Evolutionary conservation across 2,113 vertebrate species (phyloP).

Genomic region (Micronisus gabar): DNA sequence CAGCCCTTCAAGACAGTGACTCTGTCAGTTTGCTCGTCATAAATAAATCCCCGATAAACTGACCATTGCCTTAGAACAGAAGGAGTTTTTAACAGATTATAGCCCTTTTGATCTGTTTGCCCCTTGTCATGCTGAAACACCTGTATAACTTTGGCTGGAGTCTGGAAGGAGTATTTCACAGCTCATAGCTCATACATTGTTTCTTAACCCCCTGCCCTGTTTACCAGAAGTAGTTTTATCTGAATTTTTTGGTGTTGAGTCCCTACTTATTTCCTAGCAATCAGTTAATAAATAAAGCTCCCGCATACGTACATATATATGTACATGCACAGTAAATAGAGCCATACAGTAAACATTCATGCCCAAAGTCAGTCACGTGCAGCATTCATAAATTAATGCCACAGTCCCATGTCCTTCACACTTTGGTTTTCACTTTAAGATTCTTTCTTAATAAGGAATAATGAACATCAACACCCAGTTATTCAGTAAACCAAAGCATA

Average conservation of each 20-base stretch:
- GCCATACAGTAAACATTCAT: background rate
- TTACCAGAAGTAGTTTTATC: background rate
- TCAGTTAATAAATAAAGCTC: background rate
- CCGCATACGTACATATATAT: accelerated
- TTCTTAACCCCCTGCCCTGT: background rate
- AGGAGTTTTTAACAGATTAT: background rate
- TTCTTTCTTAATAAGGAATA: conserved; percentile 72
- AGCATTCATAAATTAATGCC: background rate
- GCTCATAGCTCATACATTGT: background rate
- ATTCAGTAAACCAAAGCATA: conserved; percentile 76
- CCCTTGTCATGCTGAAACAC: background rate
- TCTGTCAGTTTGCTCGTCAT: background rate
- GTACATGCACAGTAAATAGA: background rate
- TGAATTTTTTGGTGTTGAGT: background rate
- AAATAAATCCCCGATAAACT: background rate
- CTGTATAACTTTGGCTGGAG: background rate
- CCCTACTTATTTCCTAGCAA: background rate
- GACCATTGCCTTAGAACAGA: background rate
- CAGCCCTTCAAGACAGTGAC: background rate
- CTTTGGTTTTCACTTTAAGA: conserved; percentile 64
- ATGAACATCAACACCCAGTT: conserved; percentile 73
- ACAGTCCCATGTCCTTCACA: background rate
- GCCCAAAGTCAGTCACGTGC: background rate
- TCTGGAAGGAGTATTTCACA: background rate
- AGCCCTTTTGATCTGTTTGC: background rate